Base-by-base conservation (phyloP, 2,797 vertebrate species). In the Thunnus albacares region DNA sequence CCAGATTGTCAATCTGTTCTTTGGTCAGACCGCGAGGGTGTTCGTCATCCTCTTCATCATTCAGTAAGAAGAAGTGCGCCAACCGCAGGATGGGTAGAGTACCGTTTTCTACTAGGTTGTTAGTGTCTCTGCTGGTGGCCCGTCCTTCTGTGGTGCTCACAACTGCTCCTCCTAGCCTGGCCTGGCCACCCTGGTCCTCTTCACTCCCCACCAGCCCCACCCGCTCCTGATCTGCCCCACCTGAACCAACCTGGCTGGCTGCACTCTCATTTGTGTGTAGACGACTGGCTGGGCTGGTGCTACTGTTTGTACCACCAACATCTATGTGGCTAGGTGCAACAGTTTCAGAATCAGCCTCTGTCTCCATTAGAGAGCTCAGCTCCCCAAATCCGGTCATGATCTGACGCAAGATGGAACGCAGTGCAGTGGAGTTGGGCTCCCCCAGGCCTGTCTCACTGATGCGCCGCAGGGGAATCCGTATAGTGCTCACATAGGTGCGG, bases 1-100 rank as follows among this genome's bases (percentile, higher is more conserved):
- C 96, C 90, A 99, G 96, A 96, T 97, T 98, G 96, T 99, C 98
- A 76, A 99, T 99, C 94, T 99, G 98, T 92, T 98, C 98, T 97
- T 98, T 99, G 95, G 97, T 98, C 96, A 99, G 96, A 86, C 98
- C 97, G 53, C 96, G 94, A 0, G 96, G 94, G 82, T 93, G 96
- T 73, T 98, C 97, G 0, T 97, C 96, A 0, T 96, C 96, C 12
- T 97, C 97, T 10, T 97, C 96, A 22, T 98, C 97, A 0, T 97
- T 98, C 74, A 98, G 94, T 87, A 99, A 80, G 92, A 99, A 98
- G 93, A 99, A 98, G 88, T 98, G 97, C 10, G 97, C 97, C 49
- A 98, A 95, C 64, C 96, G 96, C 80, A 99, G 93, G 66, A 99
- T 98, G 72, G 98, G 97, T 65, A 98, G 88, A 0, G 97, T 98